Conservation (phyloP, 64 coral and sea anemone genomes). For the Montipora capricornis region DNA sequence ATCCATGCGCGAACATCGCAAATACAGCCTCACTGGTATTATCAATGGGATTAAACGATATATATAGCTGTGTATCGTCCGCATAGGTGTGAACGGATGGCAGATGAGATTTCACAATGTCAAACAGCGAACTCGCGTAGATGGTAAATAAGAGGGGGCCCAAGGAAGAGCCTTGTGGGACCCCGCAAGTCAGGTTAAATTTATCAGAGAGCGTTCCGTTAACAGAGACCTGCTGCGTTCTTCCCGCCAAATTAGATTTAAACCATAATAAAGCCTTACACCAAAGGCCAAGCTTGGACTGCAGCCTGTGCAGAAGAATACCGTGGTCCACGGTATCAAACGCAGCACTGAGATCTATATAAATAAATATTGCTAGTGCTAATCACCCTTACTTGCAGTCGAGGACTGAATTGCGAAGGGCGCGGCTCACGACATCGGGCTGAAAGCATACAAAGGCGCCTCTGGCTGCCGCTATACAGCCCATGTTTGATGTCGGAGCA, state of each 20-base stretch:
- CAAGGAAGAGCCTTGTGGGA: too few species aligned
- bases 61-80: constrained; percentile 54
- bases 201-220: too few species aligned
- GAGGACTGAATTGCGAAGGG: too few species aligned
- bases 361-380: too few species aligned
- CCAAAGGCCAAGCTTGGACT: constrained; percentile 3
- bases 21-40: too few species aligned
- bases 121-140: constrained; percentile 49
- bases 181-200: background rate
- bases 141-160: constrained; percentile 22
- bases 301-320: constrained; percentile 21
- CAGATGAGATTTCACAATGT: constrained; percentile 54
- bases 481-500: too few species aligned
- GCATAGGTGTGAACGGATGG: constrained; percentile 47
- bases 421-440: too few species aligned
- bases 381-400: too few species aligned
- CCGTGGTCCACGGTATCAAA: constrained; percentile 25
- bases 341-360: constrained; percentile 1
- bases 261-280: constrained; percentile 19
- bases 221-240: constrained; percentile 4
- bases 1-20: too few species aligned
- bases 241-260: constrained; percentile 25
- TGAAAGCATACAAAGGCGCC: too few species aligned
- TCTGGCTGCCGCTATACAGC: too few species aligned
- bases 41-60: background rate